phyloP scores from a whole-genome alignment of 2,888 invertebrate species.

The Chrysolina americana region DNA sequence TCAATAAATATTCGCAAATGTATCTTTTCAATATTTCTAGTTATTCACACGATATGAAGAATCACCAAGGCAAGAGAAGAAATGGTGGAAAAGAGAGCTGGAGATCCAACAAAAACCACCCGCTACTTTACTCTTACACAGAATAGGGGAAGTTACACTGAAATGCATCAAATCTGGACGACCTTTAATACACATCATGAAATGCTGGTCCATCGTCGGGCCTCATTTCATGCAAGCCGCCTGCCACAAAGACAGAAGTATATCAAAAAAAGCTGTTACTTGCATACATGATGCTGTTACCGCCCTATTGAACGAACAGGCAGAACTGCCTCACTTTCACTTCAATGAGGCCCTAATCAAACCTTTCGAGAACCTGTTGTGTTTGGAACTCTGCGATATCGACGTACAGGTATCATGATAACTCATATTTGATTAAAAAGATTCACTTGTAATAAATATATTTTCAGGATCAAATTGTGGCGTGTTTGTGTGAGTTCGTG shows the following conservation, averaged over 20 bases:
- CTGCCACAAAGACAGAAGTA: constrained; percentile 89
- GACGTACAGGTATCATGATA: constrained; percentile 82
- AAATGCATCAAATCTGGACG: constrained; percentile 89
- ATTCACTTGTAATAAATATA: constrained; percentile 22
- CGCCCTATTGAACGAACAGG: constrained; percentile 87
- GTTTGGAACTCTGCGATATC: constrained; percentile 92
- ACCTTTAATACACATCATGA: constrained; percentile 92
- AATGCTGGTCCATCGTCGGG: constrained; percentile 90
- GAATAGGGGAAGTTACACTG: constrained; percentile 90
- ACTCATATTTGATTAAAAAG: constrained; percentile 31
- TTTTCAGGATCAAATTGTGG: constrained; percentile 85
- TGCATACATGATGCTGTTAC: constrained; percentile 95
- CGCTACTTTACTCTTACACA: constrained; percentile 79
- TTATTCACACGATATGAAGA: constrained; percentile 68
- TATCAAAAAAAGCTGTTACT: constrained; percentile 92
- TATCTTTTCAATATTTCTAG: constrained; percentile 52
- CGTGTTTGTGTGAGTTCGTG: constrained; percentile 95
- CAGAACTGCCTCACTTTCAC: constrained; percentile 93
- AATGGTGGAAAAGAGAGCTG: constrained; percentile 68
- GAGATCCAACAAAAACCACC: constrained; percentile 69
- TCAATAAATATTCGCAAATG: neutral
- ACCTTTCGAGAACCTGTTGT: constrained; percentile 94
- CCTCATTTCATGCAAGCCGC: constrained; percentile 97
- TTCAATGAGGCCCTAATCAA: constrained; percentile 96
- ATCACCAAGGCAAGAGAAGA: constrained; percentile 68